Evolutionary conservation across 2,888 invertebrate genomes (phyloP).

Genomic region (Morinoia aosen): DNA sequence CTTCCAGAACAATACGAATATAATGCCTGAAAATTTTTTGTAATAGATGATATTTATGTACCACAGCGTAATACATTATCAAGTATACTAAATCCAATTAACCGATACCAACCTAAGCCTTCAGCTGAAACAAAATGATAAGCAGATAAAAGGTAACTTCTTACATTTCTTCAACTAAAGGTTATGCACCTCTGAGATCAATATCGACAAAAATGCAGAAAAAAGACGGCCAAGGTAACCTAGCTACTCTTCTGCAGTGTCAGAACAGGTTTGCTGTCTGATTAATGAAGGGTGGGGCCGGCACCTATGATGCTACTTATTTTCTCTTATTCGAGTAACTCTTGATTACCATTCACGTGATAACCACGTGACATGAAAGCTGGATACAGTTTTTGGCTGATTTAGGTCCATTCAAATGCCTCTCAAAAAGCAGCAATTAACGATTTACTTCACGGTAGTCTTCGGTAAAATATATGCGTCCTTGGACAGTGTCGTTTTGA

Average conservation of each 20-base stretch:
- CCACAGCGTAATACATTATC: neutral
- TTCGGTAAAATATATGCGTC: neutral
- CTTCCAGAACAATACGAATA: neutral
- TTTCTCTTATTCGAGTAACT: neutral
- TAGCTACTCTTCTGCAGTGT: neutral
- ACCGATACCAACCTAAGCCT: neutral
- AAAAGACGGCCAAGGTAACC: neutral
- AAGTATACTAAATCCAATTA: neutral
- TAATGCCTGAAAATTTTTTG: neutral
- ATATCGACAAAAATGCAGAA: neutral
- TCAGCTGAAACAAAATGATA: neutral
- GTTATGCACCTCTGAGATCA: neutral
- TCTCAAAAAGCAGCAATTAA: neutral
- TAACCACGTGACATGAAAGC: neutral
- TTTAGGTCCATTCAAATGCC: neutral
- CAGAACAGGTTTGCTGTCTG: neutral
- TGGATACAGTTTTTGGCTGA: neutral
- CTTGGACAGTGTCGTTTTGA: neutral
- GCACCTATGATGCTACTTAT: neutral
- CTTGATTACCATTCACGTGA: neutral
- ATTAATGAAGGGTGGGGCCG: neutral
- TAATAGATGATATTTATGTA: neutral
- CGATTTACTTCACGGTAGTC: neutral
- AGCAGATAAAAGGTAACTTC: neutral
- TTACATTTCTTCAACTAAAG: neutral